Evolutionary conservation across 2,113 vertebrate genomes (phyloP).

Genomic region (Tupaia tana): DNA sequence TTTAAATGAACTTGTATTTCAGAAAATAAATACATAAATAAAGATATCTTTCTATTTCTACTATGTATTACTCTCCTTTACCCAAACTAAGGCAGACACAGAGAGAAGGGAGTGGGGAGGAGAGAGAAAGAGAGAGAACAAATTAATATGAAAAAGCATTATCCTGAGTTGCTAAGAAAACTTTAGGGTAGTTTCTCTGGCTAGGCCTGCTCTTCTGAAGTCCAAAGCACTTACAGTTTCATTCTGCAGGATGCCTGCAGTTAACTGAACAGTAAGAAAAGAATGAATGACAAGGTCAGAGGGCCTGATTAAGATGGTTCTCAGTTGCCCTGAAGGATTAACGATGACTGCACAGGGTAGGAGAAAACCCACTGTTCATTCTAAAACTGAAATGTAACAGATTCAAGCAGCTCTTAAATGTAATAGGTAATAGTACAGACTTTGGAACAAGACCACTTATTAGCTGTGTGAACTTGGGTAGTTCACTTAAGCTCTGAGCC

Average conservation of each 20-base stretch:
- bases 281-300: slow-evolving; percentile 52
- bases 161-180: not conserved
- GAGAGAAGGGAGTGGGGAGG: not conserved
- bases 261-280: slow-evolving; percentile 23
- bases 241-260: not conserved
- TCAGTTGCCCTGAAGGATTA: slow-evolving; percentile 31
- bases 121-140: accelerated
- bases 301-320: slow-evolving; percentile 58
- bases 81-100: not conserved
- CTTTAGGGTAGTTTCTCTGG: not conserved
- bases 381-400: not conserved
- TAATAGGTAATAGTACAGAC: not conserved
- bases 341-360: not conserved
- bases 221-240: not conserved
- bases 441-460: not conserved
- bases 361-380: not conserved
- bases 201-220: not conserved
- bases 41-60: not conserved
- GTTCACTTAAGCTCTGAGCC: not conserved
- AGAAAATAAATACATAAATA: slow-evolving; percentile 48
- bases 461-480: not conserved
- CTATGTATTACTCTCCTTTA: not conserved
- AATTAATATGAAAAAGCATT: not conserved
- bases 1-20: slow-evolving; percentile 67
- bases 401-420: slow-evolving; percentile 2